phyloP scores from a whole-genome alignment of 2,113 vertebrate genomes.

The Dendropsophus ebraccatus region DNA sequence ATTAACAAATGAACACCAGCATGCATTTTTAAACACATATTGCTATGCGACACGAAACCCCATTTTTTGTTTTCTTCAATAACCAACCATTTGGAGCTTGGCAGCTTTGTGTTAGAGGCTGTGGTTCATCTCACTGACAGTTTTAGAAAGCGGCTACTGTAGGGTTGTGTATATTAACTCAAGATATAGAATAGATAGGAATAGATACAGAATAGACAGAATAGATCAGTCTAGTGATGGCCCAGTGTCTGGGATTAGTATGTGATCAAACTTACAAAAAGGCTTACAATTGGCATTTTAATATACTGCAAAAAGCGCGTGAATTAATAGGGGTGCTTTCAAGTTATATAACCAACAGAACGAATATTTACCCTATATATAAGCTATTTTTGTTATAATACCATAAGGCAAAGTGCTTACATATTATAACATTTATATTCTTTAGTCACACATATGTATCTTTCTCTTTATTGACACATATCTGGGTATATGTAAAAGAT shows the following conservation, averaged over 20 bases:
- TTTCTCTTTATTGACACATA: too few species aligned
- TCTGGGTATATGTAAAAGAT: too few species aligned
- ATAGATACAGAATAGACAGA: too few species aligned
- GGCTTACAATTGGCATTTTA: neutral
- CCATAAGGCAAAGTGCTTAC: too few species aligned
- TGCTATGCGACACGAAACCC: constrained; percentile 23
- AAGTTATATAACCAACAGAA: too few species aligned
- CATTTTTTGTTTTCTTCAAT: constrained; percentile 38
- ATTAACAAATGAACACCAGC: constrained; percentile 49
- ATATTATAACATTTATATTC: too few species aligned
- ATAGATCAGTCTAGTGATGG: neutral
- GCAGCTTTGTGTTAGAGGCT: neutral
- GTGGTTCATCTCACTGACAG: constrained; percentile 11
- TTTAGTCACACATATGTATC: too few species aligned
- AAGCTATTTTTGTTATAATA: too few species aligned
- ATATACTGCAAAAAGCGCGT: neutral
- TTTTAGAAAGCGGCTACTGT: constrained; percentile 37
- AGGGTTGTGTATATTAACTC: neutral
- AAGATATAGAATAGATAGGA: too few species aligned
- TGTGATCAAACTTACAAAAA: neutral
- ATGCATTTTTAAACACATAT: constrained; percentile 45
- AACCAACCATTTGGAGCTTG: constrained; percentile 21
- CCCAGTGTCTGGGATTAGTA: neutral
- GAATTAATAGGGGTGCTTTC: neutral
- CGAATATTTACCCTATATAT: too few species aligned